Base-by-base conservation (phyloP, 2,888 invertebrate genomes). In the Eledona agricola region DNA sequence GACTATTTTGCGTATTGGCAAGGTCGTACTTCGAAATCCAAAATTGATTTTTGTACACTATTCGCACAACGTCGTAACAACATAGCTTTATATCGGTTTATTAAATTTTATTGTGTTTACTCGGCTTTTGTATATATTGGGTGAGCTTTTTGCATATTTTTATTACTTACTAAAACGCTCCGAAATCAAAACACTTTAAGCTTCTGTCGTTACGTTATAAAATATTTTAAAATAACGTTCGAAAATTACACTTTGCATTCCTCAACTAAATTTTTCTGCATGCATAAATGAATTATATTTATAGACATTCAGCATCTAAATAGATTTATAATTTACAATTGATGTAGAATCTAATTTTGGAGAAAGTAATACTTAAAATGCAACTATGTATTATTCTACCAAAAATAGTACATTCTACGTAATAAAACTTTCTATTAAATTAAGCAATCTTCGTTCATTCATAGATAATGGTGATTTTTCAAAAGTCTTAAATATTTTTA, bases 81-180 rank as follows among this genome's bases (percentile, higher is more conserved):
- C n/a, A n/a, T n/a, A n/a, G n/a, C n/a, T n/a, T 13, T 35, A 26
- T 35, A 19, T 17, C 32, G 23, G 35, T 35, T 43, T 43, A 15
- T 43, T 16, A 12, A 11, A 9, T 26, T 46, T 47, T 47, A 47
- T 28, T 35, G 13, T 26, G 47, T 47, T 47, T 37, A 47, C 16
- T 37, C 26, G 22, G 19, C 29, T 20, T 37, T 37, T 37, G 47
- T 37, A 29, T 47, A 37, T 37, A 11, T 28, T 37, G 20, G 19
- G 19, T 22, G n/a, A 28, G 10, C 9, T 47, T 47, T 47, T 37
- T 26, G 47, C 37, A 20, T 28, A 47, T 25, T 47, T 47, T 47
- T 47, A 47, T 47, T 47, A 37, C 47, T 32, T 47, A 37, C 47
- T 47, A 47, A 47, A 47, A 12, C 28, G 37, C n/a, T 28, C 20